Percentiles rank a stretch among this genome's conserved stretches.
phyloP scores from a whole-genome alignment of 1,140 invertebrate species.

The Drosophila santomea region DNA sequence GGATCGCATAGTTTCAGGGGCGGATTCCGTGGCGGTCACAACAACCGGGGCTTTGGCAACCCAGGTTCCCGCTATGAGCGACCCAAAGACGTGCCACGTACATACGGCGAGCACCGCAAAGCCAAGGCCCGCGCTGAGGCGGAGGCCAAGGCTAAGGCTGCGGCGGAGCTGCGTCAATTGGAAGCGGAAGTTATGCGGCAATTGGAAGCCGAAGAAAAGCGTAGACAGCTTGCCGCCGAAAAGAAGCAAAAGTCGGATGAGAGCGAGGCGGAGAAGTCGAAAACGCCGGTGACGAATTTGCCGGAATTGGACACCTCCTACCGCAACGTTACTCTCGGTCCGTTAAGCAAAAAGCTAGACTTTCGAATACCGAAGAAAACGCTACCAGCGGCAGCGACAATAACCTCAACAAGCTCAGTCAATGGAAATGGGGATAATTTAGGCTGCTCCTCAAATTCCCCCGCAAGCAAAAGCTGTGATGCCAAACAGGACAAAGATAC shows the following conservation, averaged over 20 bases:
- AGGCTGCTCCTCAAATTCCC: background rate
- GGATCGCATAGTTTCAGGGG: background rate
- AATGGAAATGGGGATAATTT: background rate
- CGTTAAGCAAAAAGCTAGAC: slow-evolving; percentile 41
- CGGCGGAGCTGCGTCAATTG: slow-evolving; percentile 11
- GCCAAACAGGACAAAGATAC: slow-evolving; percentile 7
- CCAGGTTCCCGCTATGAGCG: background rate
- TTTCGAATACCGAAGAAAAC: slow-evolving; percentile 65
- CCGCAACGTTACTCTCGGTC: slow-evolving; percentile 11
- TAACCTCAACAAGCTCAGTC: too few relatives aligned
- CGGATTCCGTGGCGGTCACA: slow-evolving; percentile 1
- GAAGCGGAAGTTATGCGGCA: slow-evolving; percentile 8
- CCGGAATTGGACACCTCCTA: slow-evolving; percentile 57
- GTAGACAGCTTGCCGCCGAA: slow-evolving; percentile 11
- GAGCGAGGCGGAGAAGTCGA: background rate
- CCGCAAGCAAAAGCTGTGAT: slow-evolving; percentile 19
- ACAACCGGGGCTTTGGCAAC: background rate
- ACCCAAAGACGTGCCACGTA: slow-evolving; percentile 9
- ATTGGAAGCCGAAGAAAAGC: slow-evolving; percentile 3
- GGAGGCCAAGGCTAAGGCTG: slow-evolving; percentile 5
- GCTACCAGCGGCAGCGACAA: background rate
- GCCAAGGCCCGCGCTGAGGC: slow-evolving; percentile 55
- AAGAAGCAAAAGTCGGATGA: slow-evolving; percentile 14
- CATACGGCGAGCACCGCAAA: slow-evolving; percentile 63
- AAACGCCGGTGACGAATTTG: background rate